Evolutionary conservation across 1,140 invertebrate genomes (phyloP).

Genomic region (Hypsibius dujardini): DNA sequence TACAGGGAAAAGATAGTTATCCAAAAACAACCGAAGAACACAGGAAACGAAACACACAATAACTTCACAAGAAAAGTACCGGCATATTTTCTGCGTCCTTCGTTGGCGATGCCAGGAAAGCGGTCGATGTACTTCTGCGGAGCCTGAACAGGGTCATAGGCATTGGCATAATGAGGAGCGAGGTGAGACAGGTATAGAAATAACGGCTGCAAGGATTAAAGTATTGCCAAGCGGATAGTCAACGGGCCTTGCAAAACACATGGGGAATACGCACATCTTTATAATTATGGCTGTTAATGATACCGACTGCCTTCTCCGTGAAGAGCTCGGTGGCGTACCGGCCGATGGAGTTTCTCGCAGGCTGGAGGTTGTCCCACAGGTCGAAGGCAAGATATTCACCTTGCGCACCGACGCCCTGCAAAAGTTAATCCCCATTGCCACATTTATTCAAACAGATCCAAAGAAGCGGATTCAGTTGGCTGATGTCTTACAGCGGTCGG

Average conservation of each 20-base stretch:
- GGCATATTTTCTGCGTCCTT: constrained; percentile 14
- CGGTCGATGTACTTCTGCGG: neutral
- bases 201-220: constrained; percentile 38
- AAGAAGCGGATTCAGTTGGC: no score
- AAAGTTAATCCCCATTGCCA: neutral
- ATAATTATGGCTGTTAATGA: constrained; percentile 48
- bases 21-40: neutral
- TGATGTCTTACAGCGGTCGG: neutral
- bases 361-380: constrained; percentile 44
- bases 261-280: constrained; percentile 25
- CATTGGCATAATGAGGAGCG: constrained; percentile 63
- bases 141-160: constrained; percentile 38
- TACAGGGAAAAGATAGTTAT: neutral
- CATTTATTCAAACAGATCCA: neutral
- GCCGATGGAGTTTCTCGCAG: constrained; percentile 55
- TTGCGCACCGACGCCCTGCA: neutral
- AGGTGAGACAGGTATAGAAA: constrained; percentile 69
- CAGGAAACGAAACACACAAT: neutral
- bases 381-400: constrained; percentile 38
- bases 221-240: neutral
- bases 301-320: constrained; percentile 49
- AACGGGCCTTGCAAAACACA: neutral
- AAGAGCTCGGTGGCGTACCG: constrained; percentile 66
- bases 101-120: neutral
- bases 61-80: neutral